Percentiles rank a stretch among this genome's conserved stretches.
Evolutionary conservation across 2,113 vertebrate species (phyloP).

Genomic region (Acrocephalus arundinaceus): DNA sequence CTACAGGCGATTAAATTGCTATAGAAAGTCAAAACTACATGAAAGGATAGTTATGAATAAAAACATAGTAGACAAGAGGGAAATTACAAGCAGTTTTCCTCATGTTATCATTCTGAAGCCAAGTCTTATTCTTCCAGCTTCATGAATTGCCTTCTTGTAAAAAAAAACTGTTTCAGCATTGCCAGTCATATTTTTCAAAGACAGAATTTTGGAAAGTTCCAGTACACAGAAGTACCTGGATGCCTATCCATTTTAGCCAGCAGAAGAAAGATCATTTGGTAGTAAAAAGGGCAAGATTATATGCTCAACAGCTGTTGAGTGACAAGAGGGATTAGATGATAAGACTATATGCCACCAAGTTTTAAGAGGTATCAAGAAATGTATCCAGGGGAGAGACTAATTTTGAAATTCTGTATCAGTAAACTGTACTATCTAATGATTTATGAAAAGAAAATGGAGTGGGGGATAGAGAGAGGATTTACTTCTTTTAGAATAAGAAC

Average conservation of each 20-base stretch:
- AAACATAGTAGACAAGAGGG: not conserved
- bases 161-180: not conserved
- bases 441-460: not conserved
- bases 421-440: not conserved
- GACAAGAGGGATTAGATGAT: not conserved
- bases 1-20: not conserved
- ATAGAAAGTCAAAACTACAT: not conserved
- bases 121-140: not conserved
- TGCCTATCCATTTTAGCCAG: not conserved
- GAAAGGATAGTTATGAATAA: not conserved
- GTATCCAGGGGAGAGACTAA: not conserved
- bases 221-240: not conserved
- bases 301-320: not conserved
- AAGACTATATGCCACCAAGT: not conserved
- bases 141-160: fast-evolving
- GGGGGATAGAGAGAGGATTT: not conserved
- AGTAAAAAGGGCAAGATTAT: not conserved
- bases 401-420: not conserved
- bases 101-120: not conserved
- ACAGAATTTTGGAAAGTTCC: not conserved
- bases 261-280: not conserved
- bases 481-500: not conserved
- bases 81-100: not conserved
- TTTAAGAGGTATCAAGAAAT: not conserved
- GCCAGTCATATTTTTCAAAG: not conserved